Evolutionary conservation across 2,888 invertebrate species (phyloP), one percentile per base, ranked within the genome.

Genomic region (Abrostola triplasia): DNA sequence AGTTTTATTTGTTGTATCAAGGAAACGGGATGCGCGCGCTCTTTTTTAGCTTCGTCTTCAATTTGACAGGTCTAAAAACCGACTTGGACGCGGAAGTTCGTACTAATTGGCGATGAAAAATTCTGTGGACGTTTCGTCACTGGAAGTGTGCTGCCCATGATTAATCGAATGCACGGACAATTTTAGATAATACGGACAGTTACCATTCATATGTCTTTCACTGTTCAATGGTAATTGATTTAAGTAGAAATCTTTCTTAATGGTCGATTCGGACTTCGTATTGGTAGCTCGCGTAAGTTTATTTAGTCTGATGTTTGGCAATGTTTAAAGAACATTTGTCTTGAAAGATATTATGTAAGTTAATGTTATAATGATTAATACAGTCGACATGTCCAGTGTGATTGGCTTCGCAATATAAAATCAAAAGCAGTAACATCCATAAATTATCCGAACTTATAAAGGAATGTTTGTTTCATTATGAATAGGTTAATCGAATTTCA

Each of bases 81-180:
- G 79, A 83, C 87, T 77, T 82, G 80, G 79, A 91, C 87, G 82
- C 92, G 92, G 92, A 93, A 92, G 88, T 76, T 59, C 64, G 68
- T 59, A 63, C 87, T 90, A 91, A 92, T 92, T 92, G 87, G 87
- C 84, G 81, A 87, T 86, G 87, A 91, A 89, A 87, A 90, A 90
- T 90, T 85, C 70, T 71, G 59, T 82, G 81, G 81, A 86, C 79
- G 80, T 85, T 82, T 83, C 84, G 67, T 79, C 82, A 80, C 77
- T 64, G 66, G 82, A 80, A 77, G 50, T 64, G 63, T 69, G 67
- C 53, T 68, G 54, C 50, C 56, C 57, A 59, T 79, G 81, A 81
- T 79, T 68, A 64, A 81, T 81, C 53, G 56, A 7, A 12, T 9
- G 24, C 10, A 56, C 47, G 47, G 51, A 59, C 67, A 48, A 48